phyloP scores from a whole-genome alignment of 2,888 invertebrate species.

The Nycteola revayana region DNA sequence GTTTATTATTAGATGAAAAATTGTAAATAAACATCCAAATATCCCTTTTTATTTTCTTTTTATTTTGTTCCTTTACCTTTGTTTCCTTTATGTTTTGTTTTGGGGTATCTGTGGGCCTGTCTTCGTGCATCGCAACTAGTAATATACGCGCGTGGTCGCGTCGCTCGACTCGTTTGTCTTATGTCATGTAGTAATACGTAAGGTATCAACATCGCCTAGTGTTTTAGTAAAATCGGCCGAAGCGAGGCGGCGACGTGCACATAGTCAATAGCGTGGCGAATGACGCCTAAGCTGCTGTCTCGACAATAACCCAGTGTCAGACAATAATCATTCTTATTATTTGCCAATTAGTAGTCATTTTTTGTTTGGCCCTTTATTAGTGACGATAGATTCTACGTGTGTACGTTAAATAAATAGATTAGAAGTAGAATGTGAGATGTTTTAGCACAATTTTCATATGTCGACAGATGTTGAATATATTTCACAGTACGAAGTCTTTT shows the following conservation, averaged over 20 bases:
- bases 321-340: constrained; percentile 77
- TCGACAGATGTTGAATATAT: constrained; percentile 15
- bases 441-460: constrained; percentile 21
- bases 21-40: constrained; percentile 81
- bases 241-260: constrained; percentile 30
- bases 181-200: not conserved
- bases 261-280: constrained; percentile 66
- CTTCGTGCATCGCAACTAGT: constrained; percentile 46
- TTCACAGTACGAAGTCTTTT: constrained; percentile 27
- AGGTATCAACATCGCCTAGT: not conserved
- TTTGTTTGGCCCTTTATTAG: constrained; percentile 49
- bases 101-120: constrained; percentile 42
- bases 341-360: constrained; percentile 62
- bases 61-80: constrained; percentile 47
- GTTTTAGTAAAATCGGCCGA: not conserved
- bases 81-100: constrained; percentile 31
- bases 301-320: constrained; percentile 82
- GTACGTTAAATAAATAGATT: constrained; percentile 25
- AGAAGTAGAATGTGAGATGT: constrained; percentile 24
- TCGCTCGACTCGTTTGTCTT: not conserved
- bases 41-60: constrained; percentile 79
- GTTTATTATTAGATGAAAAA: constrained; percentile 75
- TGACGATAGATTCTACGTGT: constrained; percentile 33
- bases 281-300: constrained; percentile 75
- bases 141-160: constrained; percentile 22